A percentile compares a stretch with the other conserved stretches of the same genome.
phyloP scores from a whole-genome alignment of 2,797 vertebrate genomes.

The Sus cebifrons region DNA sequence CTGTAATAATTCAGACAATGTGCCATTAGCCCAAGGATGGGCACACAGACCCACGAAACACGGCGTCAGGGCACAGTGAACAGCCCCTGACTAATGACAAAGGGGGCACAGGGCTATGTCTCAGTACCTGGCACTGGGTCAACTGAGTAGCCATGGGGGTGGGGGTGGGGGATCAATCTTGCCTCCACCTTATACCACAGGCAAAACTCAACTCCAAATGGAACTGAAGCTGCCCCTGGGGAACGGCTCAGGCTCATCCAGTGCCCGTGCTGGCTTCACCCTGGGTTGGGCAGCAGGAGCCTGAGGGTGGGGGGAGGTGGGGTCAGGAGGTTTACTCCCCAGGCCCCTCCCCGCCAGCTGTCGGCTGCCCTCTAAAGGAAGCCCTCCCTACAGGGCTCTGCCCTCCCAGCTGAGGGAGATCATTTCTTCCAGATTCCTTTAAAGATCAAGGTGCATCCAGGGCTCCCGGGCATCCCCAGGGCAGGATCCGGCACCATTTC shows the following conservation, averaged over 20 bases:
- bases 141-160: neutral
- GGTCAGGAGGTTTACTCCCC: neutral
- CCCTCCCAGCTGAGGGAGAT: neutral
- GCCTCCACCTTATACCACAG: neutral
- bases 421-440: neutral
- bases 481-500: neutral
- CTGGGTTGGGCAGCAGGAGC: neutral
- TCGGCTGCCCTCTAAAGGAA: neutral
- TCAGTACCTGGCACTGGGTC: neutral
- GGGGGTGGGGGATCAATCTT: neutral
- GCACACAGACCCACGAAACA: neutral
- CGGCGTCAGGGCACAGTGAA: neutral
- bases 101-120: neutral
- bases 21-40: neutral
- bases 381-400: neutral
- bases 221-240: neutral
- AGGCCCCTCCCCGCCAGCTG: neutral
- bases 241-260: neutral
- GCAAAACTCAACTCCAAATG: constrained; percentile 35
- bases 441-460: neutral
- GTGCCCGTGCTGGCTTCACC: neutral
- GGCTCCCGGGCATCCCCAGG: neutral
- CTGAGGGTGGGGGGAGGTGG: neutral
- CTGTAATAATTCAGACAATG: neutral
- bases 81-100: neutral